phyloP scores from a whole-genome alignment of 2,888 invertebrate species.

The Arctia plantaginis region DNA sequence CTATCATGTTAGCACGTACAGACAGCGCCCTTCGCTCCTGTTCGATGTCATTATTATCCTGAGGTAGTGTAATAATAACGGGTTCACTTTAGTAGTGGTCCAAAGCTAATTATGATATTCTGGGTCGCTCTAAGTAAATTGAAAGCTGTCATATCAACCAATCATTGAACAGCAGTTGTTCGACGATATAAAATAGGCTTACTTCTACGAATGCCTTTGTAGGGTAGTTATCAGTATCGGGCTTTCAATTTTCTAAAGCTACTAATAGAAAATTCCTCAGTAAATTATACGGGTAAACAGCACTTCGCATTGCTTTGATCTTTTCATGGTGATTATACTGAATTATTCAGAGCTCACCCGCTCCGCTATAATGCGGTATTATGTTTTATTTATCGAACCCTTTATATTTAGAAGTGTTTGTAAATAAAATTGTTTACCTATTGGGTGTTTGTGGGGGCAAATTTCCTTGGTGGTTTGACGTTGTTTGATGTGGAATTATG shows the following conservation, averaged over 20 bases:
- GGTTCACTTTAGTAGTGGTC: too few species aligned
- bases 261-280: conserved; percentile 17
- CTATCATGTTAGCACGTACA: too few species aligned
- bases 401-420: conserved; percentile 44
- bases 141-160: too few species aligned
- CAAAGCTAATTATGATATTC: too few species aligned
- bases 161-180: neutral
- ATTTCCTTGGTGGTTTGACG: neutral
- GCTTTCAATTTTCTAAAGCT: neutral
- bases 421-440: conserved; percentile 43
- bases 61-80: too few species aligned
- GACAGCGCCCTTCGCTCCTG: too few species aligned
- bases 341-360: conserved; percentile 61
- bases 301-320: conserved; percentile 57
- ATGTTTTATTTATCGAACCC: conserved; percentile 55
- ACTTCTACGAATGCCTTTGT: neutral
- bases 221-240: neutral
- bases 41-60: too few species aligned
- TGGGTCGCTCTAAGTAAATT: too few species aligned
- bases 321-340: conserved; percentile 65
- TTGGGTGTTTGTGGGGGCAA: conserved; percentile 1
- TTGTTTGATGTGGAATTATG: conserved; percentile 6
- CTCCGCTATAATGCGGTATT: conserved; percentile 41
- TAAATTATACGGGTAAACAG: conserved; percentile 15
- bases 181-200: neutral